Conservation (phyloP, 2,113 vertebrate genomes). For the Bathybates hornii region DNA sequence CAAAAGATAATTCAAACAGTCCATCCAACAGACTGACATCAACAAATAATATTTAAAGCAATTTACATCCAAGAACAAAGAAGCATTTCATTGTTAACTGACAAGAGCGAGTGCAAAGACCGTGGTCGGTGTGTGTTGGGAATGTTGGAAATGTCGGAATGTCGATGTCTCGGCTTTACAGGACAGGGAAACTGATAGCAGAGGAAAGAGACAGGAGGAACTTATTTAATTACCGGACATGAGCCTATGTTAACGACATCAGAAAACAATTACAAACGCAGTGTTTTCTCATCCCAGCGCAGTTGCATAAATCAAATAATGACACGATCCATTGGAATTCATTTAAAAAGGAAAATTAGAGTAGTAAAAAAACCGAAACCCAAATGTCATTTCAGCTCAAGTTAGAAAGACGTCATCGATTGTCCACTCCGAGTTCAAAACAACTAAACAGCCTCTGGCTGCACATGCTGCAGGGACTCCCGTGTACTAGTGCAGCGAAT, state of each 20-base stretch:
- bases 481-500: not conserved
- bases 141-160: slow-evolving; percentile 74
- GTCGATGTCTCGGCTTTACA: slow-evolving; percentile 48
- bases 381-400: slow-evolving; percentile 29
- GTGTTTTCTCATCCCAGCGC: slow-evolving; percentile 64
- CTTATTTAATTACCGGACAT: slow-evolving; percentile 67
- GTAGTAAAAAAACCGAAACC: not conserved
- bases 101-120: slow-evolving; percentile 65
- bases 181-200: slow-evolving; percentile 41
- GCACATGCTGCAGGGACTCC: not conserved
- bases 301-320: slow-evolving; percentile 70
- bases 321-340: slow-evolving; percentile 69
- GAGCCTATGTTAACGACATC: slow-evolving; percentile 63
- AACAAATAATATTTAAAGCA: slow-evolving; percentile 58
- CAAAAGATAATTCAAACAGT: slow-evolving; percentile 25
- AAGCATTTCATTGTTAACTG: slow-evolving; percentile 30
- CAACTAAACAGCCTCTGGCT: slow-evolving; percentile 13
- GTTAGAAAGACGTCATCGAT: slow-evolving; percentile 54
- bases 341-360: slow-evolving; percentile 65
- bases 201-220: slow-evolving; percentile 61
- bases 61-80: slow-evolving; percentile 41
- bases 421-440: slow-evolving; percentile 42
- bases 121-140: not conserved
- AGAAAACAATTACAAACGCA: slow-evolving; percentile 68
- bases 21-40: slow-evolving; percentile 23